These are phyloP conservation scores for Pterois miles DNA, from an alignment of 2,797 vertebrate genomes.

Conservation along the genomic window DNA sequence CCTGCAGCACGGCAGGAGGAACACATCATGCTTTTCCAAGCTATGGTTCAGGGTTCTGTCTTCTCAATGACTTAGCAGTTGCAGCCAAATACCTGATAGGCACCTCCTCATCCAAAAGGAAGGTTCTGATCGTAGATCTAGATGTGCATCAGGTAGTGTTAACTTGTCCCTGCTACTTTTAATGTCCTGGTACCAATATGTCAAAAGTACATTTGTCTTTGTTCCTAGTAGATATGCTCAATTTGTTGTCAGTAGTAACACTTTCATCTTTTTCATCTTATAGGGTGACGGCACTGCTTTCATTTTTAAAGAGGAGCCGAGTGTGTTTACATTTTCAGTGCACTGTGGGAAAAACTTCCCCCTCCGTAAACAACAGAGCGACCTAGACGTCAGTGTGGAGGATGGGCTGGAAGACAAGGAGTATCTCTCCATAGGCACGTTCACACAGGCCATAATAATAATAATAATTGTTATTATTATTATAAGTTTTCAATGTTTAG, in stretches of 20 bases:
- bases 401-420: constrained; percentile 68
- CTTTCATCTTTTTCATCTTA: constrained; percentile 10
- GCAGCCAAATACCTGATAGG: constrained; percentile 60
- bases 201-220: background rate
- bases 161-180: background rate
- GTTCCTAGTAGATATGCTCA: background rate
- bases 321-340: constrained; percentile 76
- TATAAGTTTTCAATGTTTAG: background rate
- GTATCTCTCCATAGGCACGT: constrained; percentile 66
- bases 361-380: constrained; percentile 72
- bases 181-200: background rate
- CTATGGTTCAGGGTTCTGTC: constrained; percentile 74
- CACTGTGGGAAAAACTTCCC: constrained; percentile 80
- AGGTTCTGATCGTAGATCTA: constrained; percentile 77
- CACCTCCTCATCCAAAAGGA: constrained; percentile 35
- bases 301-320: constrained; percentile 75
- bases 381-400: constrained; percentile 74
- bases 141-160: constrained; percentile 77
- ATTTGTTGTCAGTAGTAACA: background rate
- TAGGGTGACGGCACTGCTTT: constrained; percentile 79
- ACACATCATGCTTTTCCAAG: constrained; percentile 77
- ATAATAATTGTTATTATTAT: background rate
- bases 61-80: constrained; percentile 76
- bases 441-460: background rate
- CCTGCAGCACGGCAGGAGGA: constrained; percentile 77